A percentile compares a stretch with the other conserved stretches of the same genome.
Conservation (phyloP, 2,888 invertebrate genomes). For the Plebejus argus region DNA sequence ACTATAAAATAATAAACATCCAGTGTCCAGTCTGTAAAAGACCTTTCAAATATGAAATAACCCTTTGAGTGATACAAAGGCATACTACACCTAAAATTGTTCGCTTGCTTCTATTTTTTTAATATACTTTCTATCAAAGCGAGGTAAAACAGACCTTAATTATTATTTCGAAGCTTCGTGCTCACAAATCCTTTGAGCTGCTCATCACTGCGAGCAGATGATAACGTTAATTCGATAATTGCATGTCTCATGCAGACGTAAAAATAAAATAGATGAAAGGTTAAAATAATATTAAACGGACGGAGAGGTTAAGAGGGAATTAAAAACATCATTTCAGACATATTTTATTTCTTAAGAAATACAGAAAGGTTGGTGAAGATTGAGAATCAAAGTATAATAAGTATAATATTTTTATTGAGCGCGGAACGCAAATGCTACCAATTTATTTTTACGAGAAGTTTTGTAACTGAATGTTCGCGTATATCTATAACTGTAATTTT, state of each 20-base stretch:
- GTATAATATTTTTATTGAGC: neutral
- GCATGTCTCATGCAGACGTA: neutral
- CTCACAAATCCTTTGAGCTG: neutral
- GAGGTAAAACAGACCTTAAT: neutral
- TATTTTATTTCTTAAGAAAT: neutral
- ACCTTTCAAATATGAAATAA: neutral
- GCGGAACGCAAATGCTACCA: neutral
- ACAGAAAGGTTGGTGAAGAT: neutral
- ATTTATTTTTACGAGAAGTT: neutral
- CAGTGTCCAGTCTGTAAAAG: neutral
- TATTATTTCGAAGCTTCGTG: neutral
- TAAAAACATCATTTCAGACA: neutral
- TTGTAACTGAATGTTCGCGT: too few relatives aligned
- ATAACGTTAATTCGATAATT: neutral
- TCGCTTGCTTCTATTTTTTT: neutral
- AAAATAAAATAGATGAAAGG: neutral
- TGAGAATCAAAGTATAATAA: constrained; percentile 1
- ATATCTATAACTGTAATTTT: neutral
- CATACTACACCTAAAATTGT: neutral
- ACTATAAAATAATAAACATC: too few relatives aligned
- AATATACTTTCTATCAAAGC: neutral
- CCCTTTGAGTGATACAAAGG: neutral
- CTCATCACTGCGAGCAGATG: neutral
- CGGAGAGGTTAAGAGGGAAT: neutral
- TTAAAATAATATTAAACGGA: neutral